Percentiles rank a stretch among this genome's conserved stretches.
phyloP scores from a whole-genome alignment of 2,797 vertebrate genomes.

The Halcyon chelicuti region DNA sequence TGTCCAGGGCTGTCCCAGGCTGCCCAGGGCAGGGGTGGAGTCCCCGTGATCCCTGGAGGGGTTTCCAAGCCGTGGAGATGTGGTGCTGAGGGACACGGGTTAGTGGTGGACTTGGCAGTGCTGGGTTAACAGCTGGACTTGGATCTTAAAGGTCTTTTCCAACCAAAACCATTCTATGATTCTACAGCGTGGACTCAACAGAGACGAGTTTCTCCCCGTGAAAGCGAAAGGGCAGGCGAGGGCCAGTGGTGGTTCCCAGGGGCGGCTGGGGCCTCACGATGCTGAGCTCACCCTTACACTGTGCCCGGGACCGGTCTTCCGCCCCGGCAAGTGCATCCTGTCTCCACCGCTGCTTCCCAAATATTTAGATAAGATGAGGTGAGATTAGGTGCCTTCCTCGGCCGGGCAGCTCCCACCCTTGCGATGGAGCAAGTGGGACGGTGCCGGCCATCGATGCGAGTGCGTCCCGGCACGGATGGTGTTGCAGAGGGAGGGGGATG shows the following conservation, averaged over 20 bases:
- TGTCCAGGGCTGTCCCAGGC: too few relatives aligned
- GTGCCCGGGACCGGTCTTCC: not conserved
- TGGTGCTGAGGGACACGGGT: not conserved
- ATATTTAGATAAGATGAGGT: slow-evolving; percentile 33
- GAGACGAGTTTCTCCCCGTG: rapidly evolving
- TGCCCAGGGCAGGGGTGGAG: not conserved
- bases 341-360: not conserved
- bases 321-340: not conserved
- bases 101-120: too few relatives aligned
- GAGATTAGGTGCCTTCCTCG: not conserved
- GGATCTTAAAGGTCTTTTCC: not conserved
- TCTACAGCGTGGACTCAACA: rapidly evolving
- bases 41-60: not conserved
- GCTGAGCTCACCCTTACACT: not conserved
- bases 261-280: not conserved
- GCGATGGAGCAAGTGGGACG: rapidly evolving
- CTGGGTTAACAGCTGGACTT: not conserved
- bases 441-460: rapidly evolving
- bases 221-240: not conserved
- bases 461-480: rapidly evolving
- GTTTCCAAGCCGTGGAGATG: not conserved
- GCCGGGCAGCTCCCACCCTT: not conserved
- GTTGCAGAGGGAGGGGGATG: not conserved
- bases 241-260: rapidly evolving
- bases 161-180: not conserved